Percentiles rank a stretch among this genome's conserved stretches.
Evolutionary conservation across 1,140 invertebrate genomes (phyloP).

Genomic region (Leguminivora glycinivorella): DNA sequence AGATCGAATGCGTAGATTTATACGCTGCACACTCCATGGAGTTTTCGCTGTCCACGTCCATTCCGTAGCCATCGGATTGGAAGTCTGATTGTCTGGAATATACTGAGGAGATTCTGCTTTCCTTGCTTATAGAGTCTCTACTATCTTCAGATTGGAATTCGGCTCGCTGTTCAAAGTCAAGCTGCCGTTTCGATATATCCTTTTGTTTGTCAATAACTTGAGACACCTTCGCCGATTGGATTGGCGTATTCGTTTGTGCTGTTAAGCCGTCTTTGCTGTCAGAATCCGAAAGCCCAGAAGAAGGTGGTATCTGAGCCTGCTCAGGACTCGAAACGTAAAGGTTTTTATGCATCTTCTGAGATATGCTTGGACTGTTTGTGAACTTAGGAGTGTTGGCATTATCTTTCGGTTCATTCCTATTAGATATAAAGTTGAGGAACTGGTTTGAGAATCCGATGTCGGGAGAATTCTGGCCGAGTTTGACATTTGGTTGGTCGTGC

Average conservation of each 20-base stretch:
- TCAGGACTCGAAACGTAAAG: slow-evolving; percentile 78
- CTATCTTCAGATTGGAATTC: slow-evolving; percentile 76
- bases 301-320: slow-evolving; percentile 75
- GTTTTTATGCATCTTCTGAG: slow-evolving; percentile 79
- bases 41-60: slow-evolving; percentile 78
- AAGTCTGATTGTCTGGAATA: slow-evolving; percentile 73
- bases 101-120: slow-evolving; percentile 73
- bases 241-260: slow-evolving; percentile 61
- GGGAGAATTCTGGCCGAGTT: slow-evolving; percentile 61
- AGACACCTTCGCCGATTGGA: slow-evolving; percentile 67
- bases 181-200: slow-evolving; percentile 74
- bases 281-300: slow-evolving; percentile 68
- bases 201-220: slow-evolving; percentile 72
- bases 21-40: slow-evolving; percentile 74
- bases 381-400: slow-evolving; percentile 77
- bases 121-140: slow-evolving; percentile 74
- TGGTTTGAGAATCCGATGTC: slow-evolving; percentile 75
- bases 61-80: slow-evolving; percentile 72
- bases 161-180: slow-evolving; percentile 72
- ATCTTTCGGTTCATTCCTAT: slow-evolving; percentile 77
- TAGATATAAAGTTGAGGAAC: slow-evolving; percentile 74
- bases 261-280: slow-evolving; percentile 74
- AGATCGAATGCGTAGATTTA: slow-evolving; percentile 75
- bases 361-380: slow-evolving; percentile 75
- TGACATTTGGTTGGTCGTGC: slow-evolving; percentile 70